phyloP scores from a whole-genome alignment of 2,888 invertebrate species.

The Apeira syringaria region DNA sequence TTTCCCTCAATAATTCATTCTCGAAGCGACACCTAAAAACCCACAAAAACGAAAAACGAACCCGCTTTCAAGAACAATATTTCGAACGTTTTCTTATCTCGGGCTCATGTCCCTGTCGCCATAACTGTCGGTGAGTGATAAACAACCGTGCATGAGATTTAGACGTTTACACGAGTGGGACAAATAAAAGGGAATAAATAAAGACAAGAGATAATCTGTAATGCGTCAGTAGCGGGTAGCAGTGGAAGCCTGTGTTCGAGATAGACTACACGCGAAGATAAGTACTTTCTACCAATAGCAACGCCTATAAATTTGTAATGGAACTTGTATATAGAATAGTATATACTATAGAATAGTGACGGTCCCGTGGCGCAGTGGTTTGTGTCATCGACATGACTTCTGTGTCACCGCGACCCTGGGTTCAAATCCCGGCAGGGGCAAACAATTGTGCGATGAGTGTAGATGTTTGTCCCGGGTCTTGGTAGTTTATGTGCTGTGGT shows the following conservation, averaged over 20 bases:
- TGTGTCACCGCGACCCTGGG: no score
- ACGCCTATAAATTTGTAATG: not conserved
- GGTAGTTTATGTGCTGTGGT: no score
- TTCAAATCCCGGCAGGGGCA: no score
- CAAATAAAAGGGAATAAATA: constrained; percentile 29
- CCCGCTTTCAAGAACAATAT: constrained; percentile 2
- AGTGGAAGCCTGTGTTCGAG: constrained; percentile 20
- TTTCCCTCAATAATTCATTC: not conserved
- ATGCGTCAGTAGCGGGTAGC: constrained; percentile 36
- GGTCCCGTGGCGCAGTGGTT: no score
- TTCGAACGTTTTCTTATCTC: constrained; percentile 45
- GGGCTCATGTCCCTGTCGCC: constrained; percentile 34
- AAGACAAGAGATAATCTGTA: constrained; percentile 29
- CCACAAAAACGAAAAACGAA: constrained; percentile 1
- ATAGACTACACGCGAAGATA: constrained; percentile 28
- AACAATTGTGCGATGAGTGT: no score
- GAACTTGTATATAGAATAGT: no score
- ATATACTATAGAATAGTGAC: no score
- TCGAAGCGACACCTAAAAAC: not conserved
- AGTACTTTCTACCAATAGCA: no score
- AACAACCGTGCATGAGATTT: constrained; percentile 53
- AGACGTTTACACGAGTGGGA: constrained; percentile 47
- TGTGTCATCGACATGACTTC: no score
- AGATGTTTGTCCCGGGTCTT: no score
- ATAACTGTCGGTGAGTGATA: constrained; percentile 47